Evolutionary conservation across 2,888 invertebrate genomes (phyloP), one percentile per base, ranked within the genome.

Genomic region (Amitus sp.): DNA sequence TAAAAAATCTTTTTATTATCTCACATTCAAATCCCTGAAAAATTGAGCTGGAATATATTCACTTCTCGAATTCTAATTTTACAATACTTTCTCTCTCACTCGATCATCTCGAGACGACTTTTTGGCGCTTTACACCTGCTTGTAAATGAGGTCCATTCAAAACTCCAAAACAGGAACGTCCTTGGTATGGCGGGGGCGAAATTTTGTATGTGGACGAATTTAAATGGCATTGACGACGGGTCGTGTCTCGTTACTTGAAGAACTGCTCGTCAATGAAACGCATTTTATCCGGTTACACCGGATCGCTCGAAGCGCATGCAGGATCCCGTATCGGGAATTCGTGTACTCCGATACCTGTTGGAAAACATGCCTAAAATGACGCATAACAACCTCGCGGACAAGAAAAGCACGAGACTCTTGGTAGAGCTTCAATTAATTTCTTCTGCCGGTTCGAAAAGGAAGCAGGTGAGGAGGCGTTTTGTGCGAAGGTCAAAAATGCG

Each of bases 361-460:
- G 54, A 57, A 60, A 64, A 61, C 64, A 54, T 57, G 54, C 64
- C 60, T 57, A 61, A 65, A 65, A 60, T 57, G 53, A 64, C 52
- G 30, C 52, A 23, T 37, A 37, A 46, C 48, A 17, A 39, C 12
- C 42, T 47, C 13, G 23, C 33, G 43, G n/a, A 42, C 47, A 65
- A 65, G 54, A 57, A 60, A 48, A 57, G 54, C 57, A 47, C 57
- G 40, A 43, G 20, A 47, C 48, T 53, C 47, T 39, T 46, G 49
- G 10, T 47, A 50, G 53, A 63, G 63, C 56, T 49, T 48, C 50
- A 37, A 43, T 46, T 52, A 39, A 47, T 59, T 63, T 63, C 55
- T 51, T 63, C 17, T 28, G 33, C 1, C 17, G 6, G 15, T 47
- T 63, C 49, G 46, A 59, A 56, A 59, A 56, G 43, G 39, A 40